Base-by-base conservation (phyloP, 2,888 invertebrate species). In the Tachina fera region DNA sequence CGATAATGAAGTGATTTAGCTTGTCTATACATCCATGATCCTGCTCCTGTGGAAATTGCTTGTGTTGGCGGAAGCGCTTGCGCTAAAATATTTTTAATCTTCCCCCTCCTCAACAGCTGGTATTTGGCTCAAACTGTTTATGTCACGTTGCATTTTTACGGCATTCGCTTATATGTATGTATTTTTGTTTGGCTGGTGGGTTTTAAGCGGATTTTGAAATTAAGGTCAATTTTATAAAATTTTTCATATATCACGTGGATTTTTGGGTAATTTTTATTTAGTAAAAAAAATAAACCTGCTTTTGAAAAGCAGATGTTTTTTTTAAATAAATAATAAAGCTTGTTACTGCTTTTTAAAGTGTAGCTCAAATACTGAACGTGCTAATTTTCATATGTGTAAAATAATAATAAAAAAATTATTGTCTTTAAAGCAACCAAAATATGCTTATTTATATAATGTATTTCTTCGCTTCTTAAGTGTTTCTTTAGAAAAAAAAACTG, bases 41-140 rank as follows among this genome's bases (percentile, higher is more conserved):
- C 80, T 71, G 51, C 72, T 78, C 61, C 63, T 72, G 56, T 56
- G 65, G 78, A 60, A 71, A 65, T 58, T 13, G 9, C 13, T 9
- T 65, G 68, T 85, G 85, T 82, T 85, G 82, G 82, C 78, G 85
- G 85, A 82, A 82, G 49, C 78, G 85, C 74, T 79, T 82, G 81
- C n/a, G 84, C 84, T 78, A 74, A 74, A 84, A 77, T 39, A 47
- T 3, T 16, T 63, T 75, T 78, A 85, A 82, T 82, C 76, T 60
- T 31, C 71, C 71, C 65, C 78, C 63, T 31, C 31, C 56, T n/a
- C 10, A 82, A 63, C 85, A 85, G 78, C 85, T 78, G 85, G 70
- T 67, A 76, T 45, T 53, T 13, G 43, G 13, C 56, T 65, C 61
- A 41, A 13, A 16, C 70, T 79, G 68, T 78, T 31, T 80, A 72